A percentile compares a stretch with the other conserved stretches of the same genome.
These are phyloP conservation scores for Leptestheria dahalacensis DNA, from an alignment of 1,140 invertebrate genomes.

Conservation along the genomic window DNA sequence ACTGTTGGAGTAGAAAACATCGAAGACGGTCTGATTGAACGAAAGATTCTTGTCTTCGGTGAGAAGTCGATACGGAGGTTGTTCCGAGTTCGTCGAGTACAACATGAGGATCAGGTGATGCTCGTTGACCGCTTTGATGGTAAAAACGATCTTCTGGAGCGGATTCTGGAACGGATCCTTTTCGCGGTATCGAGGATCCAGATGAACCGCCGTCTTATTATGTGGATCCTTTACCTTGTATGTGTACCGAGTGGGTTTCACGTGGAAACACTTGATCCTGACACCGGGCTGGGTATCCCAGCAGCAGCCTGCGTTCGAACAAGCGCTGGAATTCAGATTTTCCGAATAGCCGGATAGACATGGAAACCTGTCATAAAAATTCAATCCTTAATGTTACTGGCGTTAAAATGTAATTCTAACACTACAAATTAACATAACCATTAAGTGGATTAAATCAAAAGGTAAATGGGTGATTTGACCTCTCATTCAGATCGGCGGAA, in stretches of 20 bases:
- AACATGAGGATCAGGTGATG: constrained; percentile 10
- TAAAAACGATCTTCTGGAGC: neutral
- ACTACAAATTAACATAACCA: neutral
- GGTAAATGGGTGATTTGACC: neutral
- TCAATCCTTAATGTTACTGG: neutral
- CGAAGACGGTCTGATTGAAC: constrained; percentile 8
- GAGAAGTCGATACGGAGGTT: neutral
- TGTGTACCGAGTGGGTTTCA: constrained; percentile 4
- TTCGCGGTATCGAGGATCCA: neutral
- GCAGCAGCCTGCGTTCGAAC: constrained; percentile 12
- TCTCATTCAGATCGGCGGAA: constrained; percentile 1
- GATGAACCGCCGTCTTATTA: neutral
- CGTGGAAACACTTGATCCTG: constrained; percentile 10
- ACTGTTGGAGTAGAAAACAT: neutral
- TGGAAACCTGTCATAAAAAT: neutral
- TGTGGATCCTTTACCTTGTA: constrained; percentile 4
- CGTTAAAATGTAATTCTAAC: neutral
- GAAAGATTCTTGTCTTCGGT: neutral
- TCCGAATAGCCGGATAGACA: too few relatives aligned
- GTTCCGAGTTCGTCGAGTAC: neutral
- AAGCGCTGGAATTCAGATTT: constrained; percentile 5
- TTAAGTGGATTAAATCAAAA: neutral
- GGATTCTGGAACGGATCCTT: neutral
- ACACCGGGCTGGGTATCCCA: constrained; percentile 1
- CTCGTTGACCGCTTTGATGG: constrained; percentile 7